Evolutionary conservation across 2,797 vertebrate genomes (phyloP), one percentile per base, ranked within the genome.

Genomic region (Botia kubotai): DNA sequence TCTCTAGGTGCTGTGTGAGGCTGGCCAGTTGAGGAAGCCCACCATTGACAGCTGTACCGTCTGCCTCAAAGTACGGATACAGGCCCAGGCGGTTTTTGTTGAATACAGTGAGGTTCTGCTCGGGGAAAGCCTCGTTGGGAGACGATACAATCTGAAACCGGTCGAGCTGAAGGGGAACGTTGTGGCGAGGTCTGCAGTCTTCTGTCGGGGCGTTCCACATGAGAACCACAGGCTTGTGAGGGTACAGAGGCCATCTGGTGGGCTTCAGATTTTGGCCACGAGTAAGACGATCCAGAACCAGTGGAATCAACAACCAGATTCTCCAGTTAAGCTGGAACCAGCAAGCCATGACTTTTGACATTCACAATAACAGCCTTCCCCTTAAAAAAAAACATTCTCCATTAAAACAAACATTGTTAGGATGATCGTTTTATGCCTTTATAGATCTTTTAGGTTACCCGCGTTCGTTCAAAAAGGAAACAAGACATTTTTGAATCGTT

Each of bases 171-270:
- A 98, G 91, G 1, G 80, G 78, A 76, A 99, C 91, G 0, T 93
- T 87, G 79, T 96, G 95, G 70, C 96, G 93, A 0, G 96, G 95
- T 77, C 81, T 87, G 82, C 98, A 99, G 87, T 97, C 97, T 89
- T 99, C 96, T 1, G 96, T 98, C 8, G 97, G 98, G 72, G 94
- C 95, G 4, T 99, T 97, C 97, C 97, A 99, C 10, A 94, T 96
- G 0, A 98, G 94, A 71, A 97, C 87, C 84, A 98, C 92, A 75
- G 97, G 97, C 83, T 96, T 96, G 74, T 93, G 90, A 0, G 95
- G 94, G 80, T 96, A 94, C 67, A 97, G 90, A 14, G 97, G 98
- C 88, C 93, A 86, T 63, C 91, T 91, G 12, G 97, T 94, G 43
- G 96, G 94, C 87, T 97, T 97, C 60, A 90, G 82, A 71, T 87